Conservation (phyloP, 1,140 invertebrate genomes). For the Achroia grisella region DNA sequence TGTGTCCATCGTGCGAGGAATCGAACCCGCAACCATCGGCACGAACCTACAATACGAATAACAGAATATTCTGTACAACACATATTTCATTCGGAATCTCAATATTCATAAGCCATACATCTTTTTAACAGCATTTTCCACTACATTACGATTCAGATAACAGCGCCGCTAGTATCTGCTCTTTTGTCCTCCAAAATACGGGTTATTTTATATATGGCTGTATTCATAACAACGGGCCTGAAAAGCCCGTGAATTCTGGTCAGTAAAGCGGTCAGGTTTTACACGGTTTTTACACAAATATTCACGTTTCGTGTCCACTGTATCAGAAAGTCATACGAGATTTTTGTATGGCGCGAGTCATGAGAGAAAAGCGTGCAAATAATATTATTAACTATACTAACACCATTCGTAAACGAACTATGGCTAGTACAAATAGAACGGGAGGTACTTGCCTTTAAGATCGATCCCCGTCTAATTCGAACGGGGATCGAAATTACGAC, state of each 20-base stretch:
- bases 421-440: no score
- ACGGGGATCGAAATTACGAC: no score
- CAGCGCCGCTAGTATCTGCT: neutral
- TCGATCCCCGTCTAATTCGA: no score
- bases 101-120: neutral
- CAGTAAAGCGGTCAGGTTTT: constrained; percentile 13
- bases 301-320: constrained; percentile 33
- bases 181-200: neutral
- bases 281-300: constrained; percentile 30
- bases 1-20: no score
- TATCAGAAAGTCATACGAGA: constrained; percentile 45
- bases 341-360: constrained; percentile 5
- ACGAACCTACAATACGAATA: no score
- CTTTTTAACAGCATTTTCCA: neutral
- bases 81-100: neutral
- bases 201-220: neutral
- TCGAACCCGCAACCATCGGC: no score
- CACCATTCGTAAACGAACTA: no score
- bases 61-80: neutral
- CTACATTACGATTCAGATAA: constrained; percentile 1
- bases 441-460: no score
- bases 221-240: neutral
- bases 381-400: no score
- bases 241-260: neutral
- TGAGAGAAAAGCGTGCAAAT: neutral